These are phyloP conservation scores for Bruchidius siliquastri DNA, from an alignment of 2,888 invertebrate genomes.

Conservation along the genomic window DNA sequence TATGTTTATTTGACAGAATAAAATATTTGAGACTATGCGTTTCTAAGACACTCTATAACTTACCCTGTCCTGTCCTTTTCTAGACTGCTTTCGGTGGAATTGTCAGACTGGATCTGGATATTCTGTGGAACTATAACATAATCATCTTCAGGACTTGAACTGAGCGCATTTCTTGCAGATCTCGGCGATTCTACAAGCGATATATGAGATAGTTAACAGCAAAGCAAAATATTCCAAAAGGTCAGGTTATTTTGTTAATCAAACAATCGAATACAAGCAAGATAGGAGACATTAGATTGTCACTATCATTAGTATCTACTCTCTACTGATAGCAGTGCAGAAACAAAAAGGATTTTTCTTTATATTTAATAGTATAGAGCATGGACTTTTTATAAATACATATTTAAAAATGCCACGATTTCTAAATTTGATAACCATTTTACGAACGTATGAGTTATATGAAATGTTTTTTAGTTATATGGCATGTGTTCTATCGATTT, in stretches of 20 bases:
- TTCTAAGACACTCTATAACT: slow-evolving; percentile 12
- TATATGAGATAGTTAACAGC: slow-evolving; percentile 4
- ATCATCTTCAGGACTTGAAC: slow-evolving; percentile 72
- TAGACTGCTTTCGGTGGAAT: slow-evolving; percentile 47
- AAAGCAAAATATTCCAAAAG: background rate
- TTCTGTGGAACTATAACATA: slow-evolving; percentile 76
- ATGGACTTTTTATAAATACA: no score
- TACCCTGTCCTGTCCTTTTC: slow-evolving; percentile 24
- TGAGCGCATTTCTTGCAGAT: slow-evolving; percentile 42
- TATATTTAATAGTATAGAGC: no score
- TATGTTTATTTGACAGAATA: no score
- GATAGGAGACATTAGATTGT: background rate
- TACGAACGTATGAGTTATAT: no score
- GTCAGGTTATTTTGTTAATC: background rate
- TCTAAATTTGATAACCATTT: no score
- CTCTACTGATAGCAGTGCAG: no score
- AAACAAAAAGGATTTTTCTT: no score
- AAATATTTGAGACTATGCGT: no score
- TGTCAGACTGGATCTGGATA: slow-evolving; percentile 54
- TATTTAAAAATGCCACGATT: no score
- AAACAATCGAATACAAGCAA: background rate
- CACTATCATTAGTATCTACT: no score
- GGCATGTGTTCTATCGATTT: no score
- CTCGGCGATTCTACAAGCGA: slow-evolving; percentile 43
- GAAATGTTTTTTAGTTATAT: no score